Conservation (phyloP, 2,888 invertebrate species). For the Achlya flavicornis region DNA sequence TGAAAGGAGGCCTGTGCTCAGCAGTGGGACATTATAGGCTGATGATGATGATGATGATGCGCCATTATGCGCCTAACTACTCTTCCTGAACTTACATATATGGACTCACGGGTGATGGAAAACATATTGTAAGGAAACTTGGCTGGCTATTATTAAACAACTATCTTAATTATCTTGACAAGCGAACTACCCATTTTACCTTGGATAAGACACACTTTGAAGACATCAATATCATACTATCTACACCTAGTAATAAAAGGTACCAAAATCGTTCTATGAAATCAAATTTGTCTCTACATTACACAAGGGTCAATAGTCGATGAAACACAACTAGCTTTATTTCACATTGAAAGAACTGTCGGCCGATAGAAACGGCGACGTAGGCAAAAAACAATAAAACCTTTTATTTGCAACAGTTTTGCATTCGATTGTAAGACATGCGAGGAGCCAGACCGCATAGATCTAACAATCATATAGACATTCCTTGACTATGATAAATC, state of each 20-base stretch:
- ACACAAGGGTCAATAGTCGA: background rate
- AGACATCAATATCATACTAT: too few species aligned
- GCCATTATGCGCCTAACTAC: too few species aligned
- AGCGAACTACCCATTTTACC: too few species aligned
- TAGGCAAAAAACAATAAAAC: conserved; percentile 26
- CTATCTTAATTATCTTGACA: too few species aligned
- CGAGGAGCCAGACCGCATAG: conserved; percentile 18
- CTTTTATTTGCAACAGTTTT: conserved; percentile 32
- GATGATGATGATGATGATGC: too few species aligned
- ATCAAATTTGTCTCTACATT: background rate
- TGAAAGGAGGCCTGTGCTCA: too few species aligned
- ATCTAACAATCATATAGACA: background rate
- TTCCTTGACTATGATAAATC: background rate
- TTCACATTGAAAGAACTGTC: conserved; percentile 18
- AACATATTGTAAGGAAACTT: too few species aligned
- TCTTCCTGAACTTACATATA: too few species aligned
- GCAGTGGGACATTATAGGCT: too few species aligned
- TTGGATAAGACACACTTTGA: background rate
- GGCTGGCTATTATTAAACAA: too few species aligned
- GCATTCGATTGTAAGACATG: conserved; percentile 28
- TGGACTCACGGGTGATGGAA: too few species aligned
- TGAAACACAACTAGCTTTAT: background rate
- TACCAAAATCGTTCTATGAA: background rate
- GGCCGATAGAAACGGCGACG: conserved; percentile 23
- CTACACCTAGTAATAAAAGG: background rate